Base-by-base conservation (phyloP, 2,113 vertebrate genomes). In the Echinops telfairi region DNA sequence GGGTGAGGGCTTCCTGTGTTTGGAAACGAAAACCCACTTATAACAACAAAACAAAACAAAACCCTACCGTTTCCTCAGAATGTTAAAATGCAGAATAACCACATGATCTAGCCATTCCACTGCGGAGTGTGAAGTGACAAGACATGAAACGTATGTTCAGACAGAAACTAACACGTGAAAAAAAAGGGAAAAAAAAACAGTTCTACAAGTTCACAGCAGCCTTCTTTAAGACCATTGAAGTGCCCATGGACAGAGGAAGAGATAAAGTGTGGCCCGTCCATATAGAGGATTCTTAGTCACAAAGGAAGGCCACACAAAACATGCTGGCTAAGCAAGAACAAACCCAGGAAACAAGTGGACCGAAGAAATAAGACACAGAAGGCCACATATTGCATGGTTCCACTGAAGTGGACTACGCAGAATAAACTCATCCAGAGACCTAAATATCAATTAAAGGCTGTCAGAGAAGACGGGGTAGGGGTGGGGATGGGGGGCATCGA, bases 1-100 rank as follows among this genome's bases (percentile, higher is more conserved):
- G 96, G 0, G 99, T 99, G 68, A 99, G 98, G 91, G 98, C 98
- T 97, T 99, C 99, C 99, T 99, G 96, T 38, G 95, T 88, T 77
- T n/a, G 0, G 89, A 79, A 95, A 94, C 47, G 64, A 92, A 96
- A 96, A 40, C 76, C 95, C 75, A 80, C 19, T 94, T 94, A 79
- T 83, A 60, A 78, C 66, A 73, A 62, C 83, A n/a, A 36, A 76
- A 43, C 1, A 36, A 25, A 87, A 53, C 60, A 58, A 40, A 79
- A 66, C 3, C 3, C 58, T 60, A 12, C 22, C 22, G 12, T 62
- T 19, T 62, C 22, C 47, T 10, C 19, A 58, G 87, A 70, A 64
- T 1, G n/a, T 76, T 53, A 14, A 77, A 92, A 40, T 22, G 29
- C 2, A 77, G 91, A 83, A 94, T 31, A 47, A 64, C 22, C 22